phyloP scores from a whole-genome alignment of 2,113 vertebrate species.

The Rhynchomys soricoides region DNA sequence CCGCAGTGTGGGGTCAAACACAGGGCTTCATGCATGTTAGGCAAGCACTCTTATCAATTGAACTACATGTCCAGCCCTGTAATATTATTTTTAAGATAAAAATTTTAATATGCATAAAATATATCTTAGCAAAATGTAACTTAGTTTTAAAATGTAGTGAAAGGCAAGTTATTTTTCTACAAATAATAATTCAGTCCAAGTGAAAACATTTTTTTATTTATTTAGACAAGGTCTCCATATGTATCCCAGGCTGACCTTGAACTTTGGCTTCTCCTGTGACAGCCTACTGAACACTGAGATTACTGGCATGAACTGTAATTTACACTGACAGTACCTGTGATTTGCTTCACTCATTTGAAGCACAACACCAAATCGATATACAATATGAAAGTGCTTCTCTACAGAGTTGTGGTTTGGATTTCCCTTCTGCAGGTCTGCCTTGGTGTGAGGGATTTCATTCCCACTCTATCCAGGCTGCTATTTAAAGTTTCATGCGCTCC shows the following conservation, averaged over 20 bases:
- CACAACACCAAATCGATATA: not conserved
- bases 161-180: not conserved
- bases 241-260: not conserved
- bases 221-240: not conserved
- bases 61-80: not conserved
- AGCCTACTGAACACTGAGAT: not conserved
- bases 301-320: not conserved
- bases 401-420: not conserved
- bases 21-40: not conserved
- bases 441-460: not conserved
- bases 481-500: not conserved
- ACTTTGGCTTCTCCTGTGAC: not conserved
- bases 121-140: not conserved
- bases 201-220: not conserved
- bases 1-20: not conserved
- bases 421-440: not conserved
- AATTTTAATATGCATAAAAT: not conserved
- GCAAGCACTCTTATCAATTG: not conserved
- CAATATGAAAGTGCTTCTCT: not conserved
- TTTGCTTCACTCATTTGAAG: not conserved
- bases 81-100: not conserved
- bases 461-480: not conserved
- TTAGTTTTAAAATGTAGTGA: slow-evolving; percentile 2
- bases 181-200: not conserved
- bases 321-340: not conserved